These are phyloP conservation scores for Trematomus loennbergii DNA, from an alignment of 2,113 vertebrate genomes.

Conservation along the genomic window DNA sequence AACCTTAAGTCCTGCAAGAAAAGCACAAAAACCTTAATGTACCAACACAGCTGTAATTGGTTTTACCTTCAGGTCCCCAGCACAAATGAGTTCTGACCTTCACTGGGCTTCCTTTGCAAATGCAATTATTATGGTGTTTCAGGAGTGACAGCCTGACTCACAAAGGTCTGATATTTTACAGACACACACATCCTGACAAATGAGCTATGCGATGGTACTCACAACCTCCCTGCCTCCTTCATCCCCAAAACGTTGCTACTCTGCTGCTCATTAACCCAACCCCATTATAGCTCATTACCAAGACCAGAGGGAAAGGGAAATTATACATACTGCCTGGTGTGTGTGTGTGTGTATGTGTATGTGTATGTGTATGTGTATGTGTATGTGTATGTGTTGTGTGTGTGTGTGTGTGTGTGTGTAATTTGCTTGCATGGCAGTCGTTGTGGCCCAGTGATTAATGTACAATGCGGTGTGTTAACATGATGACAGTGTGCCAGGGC, in stretches of 20 bases:
- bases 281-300: constrained; percentile 67
- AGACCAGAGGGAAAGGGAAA: constrained; percentile 43
- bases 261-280: constrained; percentile 69
- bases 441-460: constrained; percentile 65
- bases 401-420: background rate
- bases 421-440: constrained; percentile 36
- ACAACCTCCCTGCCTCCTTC: constrained; percentile 21
- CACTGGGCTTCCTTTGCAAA: constrained; percentile 32
- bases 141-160: constrained; percentile 62
- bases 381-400: background rate
- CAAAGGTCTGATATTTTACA: constrained; percentile 44
- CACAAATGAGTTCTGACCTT: constrained; percentile 62
- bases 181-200: constrained; percentile 42
- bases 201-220: constrained; percentile 51
- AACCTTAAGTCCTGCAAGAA: constrained; percentile 35
- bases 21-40: constrained; percentile 37
- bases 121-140: constrained; percentile 51
- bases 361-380: background rate
- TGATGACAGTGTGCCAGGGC: constrained; percentile 71
- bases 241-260: constrained; percentile 55
- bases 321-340: constrained; percentile 16
- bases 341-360: background rate
- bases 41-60: constrained; percentile 46
- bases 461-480: constrained; percentile 63
- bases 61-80: constrained; percentile 46